Evolutionary conservation across 2,113 vertebrate genomes (phyloP).

Genomic region (Lasiurus cinereus): DNA sequence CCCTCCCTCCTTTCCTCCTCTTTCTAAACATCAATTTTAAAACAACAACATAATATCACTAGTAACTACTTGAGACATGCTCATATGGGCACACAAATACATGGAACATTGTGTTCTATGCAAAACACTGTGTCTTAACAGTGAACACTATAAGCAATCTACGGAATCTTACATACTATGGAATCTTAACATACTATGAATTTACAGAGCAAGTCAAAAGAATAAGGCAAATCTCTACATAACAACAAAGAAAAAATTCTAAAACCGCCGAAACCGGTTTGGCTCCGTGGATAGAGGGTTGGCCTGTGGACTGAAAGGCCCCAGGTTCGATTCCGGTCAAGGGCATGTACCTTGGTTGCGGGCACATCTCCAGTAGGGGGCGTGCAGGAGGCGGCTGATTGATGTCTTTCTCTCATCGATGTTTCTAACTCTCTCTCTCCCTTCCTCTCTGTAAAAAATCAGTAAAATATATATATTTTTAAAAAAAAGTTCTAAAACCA

Average conservation of each 20-base stretch:
- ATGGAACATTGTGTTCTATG: not conserved
- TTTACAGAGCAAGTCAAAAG: not conserved
- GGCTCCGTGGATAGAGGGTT: too few relatives aligned
- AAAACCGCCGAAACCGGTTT: not conserved
- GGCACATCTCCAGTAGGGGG: too few relatives aligned
- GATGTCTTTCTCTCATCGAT: too few relatives aligned
- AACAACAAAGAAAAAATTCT: constrained; percentile 23
- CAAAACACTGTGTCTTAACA: not conserved
- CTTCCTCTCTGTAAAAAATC: too few relatives aligned
- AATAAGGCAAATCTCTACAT: not conserved
- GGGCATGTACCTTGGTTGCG: too few relatives aligned
- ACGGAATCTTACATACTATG: not conserved
- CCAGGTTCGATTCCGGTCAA: too few relatives aligned
- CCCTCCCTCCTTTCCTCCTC: too few relatives aligned
- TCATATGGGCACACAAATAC: not conserved
- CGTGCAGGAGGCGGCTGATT: too few relatives aligned
- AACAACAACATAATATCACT: not conserved
- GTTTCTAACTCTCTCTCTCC: too few relatives aligned
- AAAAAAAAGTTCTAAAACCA: constrained; percentile 30
- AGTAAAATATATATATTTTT: too few relatives aligned
- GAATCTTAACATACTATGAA: not conserved
- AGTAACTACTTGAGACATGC: not conserved
- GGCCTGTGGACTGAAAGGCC: too few relatives aligned
- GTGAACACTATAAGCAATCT: constrained; percentile 8
- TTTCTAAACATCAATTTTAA: not conserved